Conservation (phyloP, 2,113 vertebrate genomes). For the Callopanchax toddi region DNA sequence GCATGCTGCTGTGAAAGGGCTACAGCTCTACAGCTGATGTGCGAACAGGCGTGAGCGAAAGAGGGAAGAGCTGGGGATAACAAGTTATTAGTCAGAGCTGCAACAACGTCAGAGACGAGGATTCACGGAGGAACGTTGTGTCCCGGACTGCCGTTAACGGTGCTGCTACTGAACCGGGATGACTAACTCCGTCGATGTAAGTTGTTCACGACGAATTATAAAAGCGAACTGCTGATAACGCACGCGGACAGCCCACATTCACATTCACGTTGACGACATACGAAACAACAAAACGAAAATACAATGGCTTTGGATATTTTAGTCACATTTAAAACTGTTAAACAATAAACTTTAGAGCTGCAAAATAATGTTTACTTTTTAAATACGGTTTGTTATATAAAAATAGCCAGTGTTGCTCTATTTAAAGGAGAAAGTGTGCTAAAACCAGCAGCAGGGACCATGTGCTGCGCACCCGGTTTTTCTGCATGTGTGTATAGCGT, state of each 20-base stretch:
- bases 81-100: conserved; percentile 77
- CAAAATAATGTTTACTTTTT: background rate
- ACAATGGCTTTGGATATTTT: background rate
- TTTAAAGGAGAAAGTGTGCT: background rate
- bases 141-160: conserved; percentile 67
- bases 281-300: background rate
- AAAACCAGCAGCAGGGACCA: conserved; percentile 30
- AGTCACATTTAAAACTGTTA: background rate
- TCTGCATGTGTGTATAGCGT: conserved; percentile 76
- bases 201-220: conserved; percentile 44
- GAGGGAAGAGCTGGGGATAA: conserved; percentile 62
- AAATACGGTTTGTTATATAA: background rate
- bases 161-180: conserved; percentile 50
- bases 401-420: background rate
- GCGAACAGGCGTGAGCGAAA: conserved; percentile 60
- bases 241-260: conserved; percentile 22
- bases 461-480: conserved; percentile 54
- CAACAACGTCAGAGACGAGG: conserved; percentile 76
- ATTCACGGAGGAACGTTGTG: conserved; percentile 69
- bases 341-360: background rate
- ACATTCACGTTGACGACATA: conserved; percentile 3
- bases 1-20: conserved; percentile 40
- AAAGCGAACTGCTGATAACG: conserved; percentile 40
- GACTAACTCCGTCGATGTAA: conserved; percentile 71
- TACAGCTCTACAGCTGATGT: conserved; percentile 31